Base-by-base conservation (phyloP, 1,140 invertebrate genomes). In the Campoletis sonorensis region DNA sequence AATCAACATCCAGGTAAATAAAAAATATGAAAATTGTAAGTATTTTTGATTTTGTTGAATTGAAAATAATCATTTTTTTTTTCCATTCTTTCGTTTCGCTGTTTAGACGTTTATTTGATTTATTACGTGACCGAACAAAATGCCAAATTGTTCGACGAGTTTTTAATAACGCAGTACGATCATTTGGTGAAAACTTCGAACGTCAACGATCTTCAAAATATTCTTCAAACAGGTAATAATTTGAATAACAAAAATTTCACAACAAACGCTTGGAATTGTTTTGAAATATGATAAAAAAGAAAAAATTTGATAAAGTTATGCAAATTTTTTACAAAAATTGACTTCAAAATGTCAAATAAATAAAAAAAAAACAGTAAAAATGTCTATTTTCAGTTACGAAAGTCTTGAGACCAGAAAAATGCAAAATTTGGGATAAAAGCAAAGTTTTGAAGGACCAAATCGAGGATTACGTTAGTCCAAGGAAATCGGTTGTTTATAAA, bases 401-500 rank as follows among this genome's bases (percentile, higher is more conserved):
- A 70, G 84, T 72, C 75, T 58, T 90, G 49, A 85, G 85, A 49
- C 86, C 86, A 7, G 13, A 21, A 68, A 37, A 58, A 27, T 81
- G 77, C n/a, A 11, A 45, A 45, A 68, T 80, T 70, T 10, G 40
- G 27, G 84, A 81, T 72, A 54, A 77, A 13, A 72, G 75, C 15
- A 30, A 23, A n/a, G 67, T 82, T 23, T 4, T 71, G 11, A 85
- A 72, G 49, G 76, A 85, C 37, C 84, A 88, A 79, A 67, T 86
- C 1, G 88, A 90, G 70, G 86, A 88, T 76, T 90, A 90, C 10
- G 73, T 88, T 49, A 81, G 73, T 79, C 85, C 84, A 11, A 70
- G 81, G 10, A 82, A 86, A 79, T 79, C 81, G 3, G 84, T 82
- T 45, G 82, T 82, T 10, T 89, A 90, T n/a, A 81, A 71, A 76